Percentiles rank a stretch among this genome's conserved stretches.
These are phyloP conservation scores for Loripinus fragilis DNA, from an alignment of 2,888 invertebrate genomes.

Conservation along the genomic window DNA sequence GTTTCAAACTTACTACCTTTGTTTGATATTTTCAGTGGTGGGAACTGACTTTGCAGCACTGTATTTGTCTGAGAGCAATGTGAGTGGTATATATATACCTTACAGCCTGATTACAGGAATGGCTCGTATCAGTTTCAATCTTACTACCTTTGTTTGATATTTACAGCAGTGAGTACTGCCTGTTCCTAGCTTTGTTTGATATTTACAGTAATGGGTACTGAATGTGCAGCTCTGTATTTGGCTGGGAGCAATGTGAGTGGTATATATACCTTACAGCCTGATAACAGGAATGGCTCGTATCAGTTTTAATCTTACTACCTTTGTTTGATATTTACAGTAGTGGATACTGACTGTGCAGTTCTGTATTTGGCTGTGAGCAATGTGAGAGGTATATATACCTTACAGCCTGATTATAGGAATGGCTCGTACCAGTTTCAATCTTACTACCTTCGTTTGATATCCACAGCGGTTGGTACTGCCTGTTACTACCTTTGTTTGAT, in stretches of 20 bases:
- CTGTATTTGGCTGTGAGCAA: constrained; percentile 40
- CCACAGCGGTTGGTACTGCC: no score
- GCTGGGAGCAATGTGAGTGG: constrained; percentile 48
- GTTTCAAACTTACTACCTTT: constrained; percentile 39
- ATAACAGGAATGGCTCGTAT: constrained; percentile 25
- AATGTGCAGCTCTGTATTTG: constrained; percentile 39
- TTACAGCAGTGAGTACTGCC: no score
- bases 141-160: no score
- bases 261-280: constrained; percentile 46
- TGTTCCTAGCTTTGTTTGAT: no score
- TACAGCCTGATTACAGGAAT: constrained; percentile 40
- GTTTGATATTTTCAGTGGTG: no score
- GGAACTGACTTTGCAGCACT: constrained; percentile 45
- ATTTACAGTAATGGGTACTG: constrained; percentile 19
- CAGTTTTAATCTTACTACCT: constrained; percentile 37
- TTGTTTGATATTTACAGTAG: constrained; percentile 21
- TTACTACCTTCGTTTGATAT: no score
- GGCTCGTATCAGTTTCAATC: constrained; percentile 28
- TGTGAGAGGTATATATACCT: constrained; percentile 46
- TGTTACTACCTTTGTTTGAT: no score
- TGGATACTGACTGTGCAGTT: constrained; percentile 33
- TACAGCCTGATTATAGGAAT: constrained; percentile 40
- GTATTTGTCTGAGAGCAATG: constrained; percentile 35
- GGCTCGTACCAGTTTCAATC: constrained; percentile 30
- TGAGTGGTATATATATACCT: constrained; percentile 49